Conservation (phyloP, 2,888 invertebrate genomes). For the Caenorhabditis sp. region DNA sequence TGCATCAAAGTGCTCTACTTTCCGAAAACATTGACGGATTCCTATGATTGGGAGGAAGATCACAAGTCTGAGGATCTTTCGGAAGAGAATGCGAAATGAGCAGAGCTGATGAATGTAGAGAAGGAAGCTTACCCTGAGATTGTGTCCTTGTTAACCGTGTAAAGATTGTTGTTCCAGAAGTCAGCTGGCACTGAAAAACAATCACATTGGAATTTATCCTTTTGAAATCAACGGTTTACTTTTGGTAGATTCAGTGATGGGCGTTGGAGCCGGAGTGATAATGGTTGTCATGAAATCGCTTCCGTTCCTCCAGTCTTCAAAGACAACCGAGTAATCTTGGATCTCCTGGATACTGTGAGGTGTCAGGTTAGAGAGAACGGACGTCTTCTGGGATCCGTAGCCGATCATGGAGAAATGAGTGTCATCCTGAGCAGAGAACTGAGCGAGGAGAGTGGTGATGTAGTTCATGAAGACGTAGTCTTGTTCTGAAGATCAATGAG, state of each 20-base stretch:
- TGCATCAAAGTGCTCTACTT: slow-evolving; percentile 23
- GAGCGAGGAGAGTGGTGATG: slow-evolving; percentile 30
- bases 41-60: slow-evolving; percentile 50
- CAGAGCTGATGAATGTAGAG: not conserved
- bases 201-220: too few relatives aligned
- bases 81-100: slow-evolving; percentile 3
- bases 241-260: not conserved
- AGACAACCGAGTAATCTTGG: slow-evolving; percentile 15
- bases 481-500: slow-evolving; percentile 39
- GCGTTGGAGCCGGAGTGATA: slow-evolving; percentile 30
- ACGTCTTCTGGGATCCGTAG: slow-evolving; percentile 34
- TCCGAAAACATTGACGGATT: slow-evolving; percentile 21
- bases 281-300: slow-evolving; percentile 33
- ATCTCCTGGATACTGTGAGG: slow-evolving; percentile 33
- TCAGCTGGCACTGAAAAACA: slow-evolving; percentile 28
- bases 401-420: slow-evolving; percentile 47
- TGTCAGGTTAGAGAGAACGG: slow-evolving; percentile 23
- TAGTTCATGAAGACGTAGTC: slow-evolving; percentile 44
- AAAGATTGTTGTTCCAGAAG: slow-evolving; percentile 27
- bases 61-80: slow-evolving; percentile 22
- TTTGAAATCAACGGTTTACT: slow-evolving; percentile 1
- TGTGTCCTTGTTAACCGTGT: slow-evolving; percentile 11
- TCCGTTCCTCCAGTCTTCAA: slow-evolving; percentile 50
- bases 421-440: slow-evolving; percentile 41
- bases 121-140: slow-evolving; percentile 23